phyloP scores from a whole-genome alignment of 1,140 invertebrate species.

The Drosophila truncata region DNA sequence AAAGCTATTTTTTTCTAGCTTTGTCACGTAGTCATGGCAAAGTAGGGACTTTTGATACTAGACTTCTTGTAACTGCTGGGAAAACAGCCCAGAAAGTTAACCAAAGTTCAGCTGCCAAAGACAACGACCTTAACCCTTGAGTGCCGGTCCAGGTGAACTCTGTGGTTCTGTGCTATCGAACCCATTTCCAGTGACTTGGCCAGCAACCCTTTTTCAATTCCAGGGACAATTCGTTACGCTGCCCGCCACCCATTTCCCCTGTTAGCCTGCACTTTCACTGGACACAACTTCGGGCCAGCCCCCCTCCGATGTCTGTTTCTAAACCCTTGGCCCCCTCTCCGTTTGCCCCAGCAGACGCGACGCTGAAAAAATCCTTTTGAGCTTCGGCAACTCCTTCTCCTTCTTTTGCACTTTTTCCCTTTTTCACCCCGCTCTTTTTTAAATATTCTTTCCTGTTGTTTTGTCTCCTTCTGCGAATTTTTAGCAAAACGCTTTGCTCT shows the following conservation, averaged over 20 bases:
- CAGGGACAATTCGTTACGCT: constrained; percentile 36
- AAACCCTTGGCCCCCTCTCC: constrained; percentile 19
- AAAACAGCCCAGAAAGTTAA: background rate
- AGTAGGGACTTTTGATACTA: background rate
- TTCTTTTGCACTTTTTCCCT: constrained; percentile 26
- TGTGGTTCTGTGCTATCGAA: constrained; percentile 14
- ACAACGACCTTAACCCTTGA: constrained; percentile 40
- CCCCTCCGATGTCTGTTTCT: constrained; percentile 49
- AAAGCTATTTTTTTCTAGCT: background rate
- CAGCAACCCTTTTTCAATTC: constrained; percentile 40
- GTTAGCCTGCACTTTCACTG: constrained; percentile 71
- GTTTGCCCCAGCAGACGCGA: constrained; percentile 53
- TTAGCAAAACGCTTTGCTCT: constrained; percentile 51
- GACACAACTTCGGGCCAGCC: constrained; percentile 35
- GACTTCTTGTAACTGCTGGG: background rate
- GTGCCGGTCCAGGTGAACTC: constrained; percentile 38
- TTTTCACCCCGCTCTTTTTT: constrained; percentile 12
- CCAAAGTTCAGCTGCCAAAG: constrained; percentile 30
- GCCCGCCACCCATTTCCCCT: background rate
- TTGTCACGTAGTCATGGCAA: background rate
- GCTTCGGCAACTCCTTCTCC: constrained; percentile 52
- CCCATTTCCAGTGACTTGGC: constrained; percentile 35
- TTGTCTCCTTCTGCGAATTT: constrained; percentile 59
- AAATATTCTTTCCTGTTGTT: constrained; percentile 32
- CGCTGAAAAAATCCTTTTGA: constrained; percentile 69